phyloP scores from a whole-genome alignment of 2,888 invertebrate genomes.

The Onthophagus sagittarius region DNA sequence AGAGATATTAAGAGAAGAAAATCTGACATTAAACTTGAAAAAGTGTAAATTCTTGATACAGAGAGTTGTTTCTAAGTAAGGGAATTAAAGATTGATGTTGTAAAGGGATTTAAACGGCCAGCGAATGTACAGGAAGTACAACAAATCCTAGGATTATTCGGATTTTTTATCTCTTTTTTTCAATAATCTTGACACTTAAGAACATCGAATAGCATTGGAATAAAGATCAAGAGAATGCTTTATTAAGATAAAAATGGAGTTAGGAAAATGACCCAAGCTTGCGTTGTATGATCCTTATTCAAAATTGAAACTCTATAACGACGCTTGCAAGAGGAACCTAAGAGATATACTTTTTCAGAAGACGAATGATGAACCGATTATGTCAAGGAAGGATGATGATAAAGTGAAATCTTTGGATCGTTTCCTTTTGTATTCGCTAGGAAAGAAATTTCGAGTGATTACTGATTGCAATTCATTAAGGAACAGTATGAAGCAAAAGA shows the following conservation, averaged over 20 bases:
- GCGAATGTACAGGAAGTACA: not conserved
- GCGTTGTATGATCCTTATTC: conserved; percentile 25
- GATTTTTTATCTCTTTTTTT: conserved; percentile 16
- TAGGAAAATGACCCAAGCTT: conserved; percentile 19
- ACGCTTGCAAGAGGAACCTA: conserved; percentile 33
- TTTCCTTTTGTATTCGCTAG: conserved; percentile 37
- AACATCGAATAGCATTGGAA: not conserved
- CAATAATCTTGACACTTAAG: conserved; percentile 13
- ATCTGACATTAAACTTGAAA: not conserved
- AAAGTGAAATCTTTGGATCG: conserved; percentile 38
- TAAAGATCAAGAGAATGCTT: not conserved
- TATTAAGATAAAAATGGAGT: not conserved
- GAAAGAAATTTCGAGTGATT: conserved; percentile 20
- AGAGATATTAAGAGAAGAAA: conserved; percentile 13
- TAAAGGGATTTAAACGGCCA: not conserved
- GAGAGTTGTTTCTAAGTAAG: not conserved
- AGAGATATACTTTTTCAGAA: conserved; percentile 36
- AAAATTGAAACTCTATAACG: conserved; percentile 31
- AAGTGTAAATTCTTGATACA: conserved; percentile 6
- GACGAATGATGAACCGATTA: conserved; percentile 26
- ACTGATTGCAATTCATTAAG: no score
- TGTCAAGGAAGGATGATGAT: conserved; percentile 38
- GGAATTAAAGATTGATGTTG: not conserved
- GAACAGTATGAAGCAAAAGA: not conserved
- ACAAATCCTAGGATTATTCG: conserved; percentile 11